Evolutionary conservation across 1,140 invertebrate species (phyloP), one percentile per base, ranked within the genome.

Genomic region (Papilio dardanus): DNA sequence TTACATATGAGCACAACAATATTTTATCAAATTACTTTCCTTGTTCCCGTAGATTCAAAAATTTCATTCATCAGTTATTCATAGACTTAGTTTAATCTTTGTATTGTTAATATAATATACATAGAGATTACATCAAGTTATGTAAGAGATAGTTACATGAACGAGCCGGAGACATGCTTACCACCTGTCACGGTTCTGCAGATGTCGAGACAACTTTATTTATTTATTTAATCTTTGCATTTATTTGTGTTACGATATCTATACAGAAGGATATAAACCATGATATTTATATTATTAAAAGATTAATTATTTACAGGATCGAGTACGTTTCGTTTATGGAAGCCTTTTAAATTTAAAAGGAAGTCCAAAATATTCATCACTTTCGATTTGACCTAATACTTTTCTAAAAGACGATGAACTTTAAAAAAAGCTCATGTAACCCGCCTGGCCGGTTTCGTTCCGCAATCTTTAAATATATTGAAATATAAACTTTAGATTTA

Each of bases 201-300:
- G 24, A 62, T 62, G 54, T 28, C 24, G 54, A 62, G 54, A 28
- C 54, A 28, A 30, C 24, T 28, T 28, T 62, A 62, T 62, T 62
- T 58, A 58, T 58, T 58, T 14, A 62, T 62, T 62, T 62, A 62
- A 62, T 62, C 54, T 62, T 62, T 30, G 16, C 24, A 30, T 4
- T 30, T 62, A 62, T 62, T 62, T 62, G 54, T 14, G 10, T 62
- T 28, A 14, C 54, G 10, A 62, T 30, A 62, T 62, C 24, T 30
- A 28, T 62, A 28, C 54, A 62, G 54, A 28, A 12, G 21, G 5
- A 21, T 16, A 28, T 12, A 28, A 28, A 24, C 10, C 21, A 3
- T 58, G 6, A 28, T 14, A 28, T 28, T n/a, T n/a, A n/a, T n/a
- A n/a, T n/a, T n/a, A 62, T 24, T 28, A 28, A 62, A 62, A 62